These are phyloP conservation scores for Falco concolor DNA, from an alignment of 2,797 vertebrate genomes.

Conservation along the genomic window DNA sequence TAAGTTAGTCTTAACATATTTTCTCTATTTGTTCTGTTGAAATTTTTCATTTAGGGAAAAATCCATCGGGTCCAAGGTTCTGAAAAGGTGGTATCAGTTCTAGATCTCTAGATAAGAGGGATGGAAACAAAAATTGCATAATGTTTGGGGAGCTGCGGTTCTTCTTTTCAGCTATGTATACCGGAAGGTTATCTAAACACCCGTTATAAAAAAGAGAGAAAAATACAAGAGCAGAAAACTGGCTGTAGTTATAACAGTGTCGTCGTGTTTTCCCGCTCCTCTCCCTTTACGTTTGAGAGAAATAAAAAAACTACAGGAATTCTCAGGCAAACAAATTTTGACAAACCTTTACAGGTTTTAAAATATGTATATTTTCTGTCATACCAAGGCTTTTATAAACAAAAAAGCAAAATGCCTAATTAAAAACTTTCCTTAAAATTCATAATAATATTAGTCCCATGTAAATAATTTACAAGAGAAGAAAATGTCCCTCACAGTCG, in stretches of 20 bases:
- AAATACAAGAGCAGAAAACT: not conserved
- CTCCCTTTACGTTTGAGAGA: not conserved
- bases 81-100: not conserved
- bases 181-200: not conserved
- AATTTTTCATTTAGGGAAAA: not conserved
- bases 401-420: not conserved
- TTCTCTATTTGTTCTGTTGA: not conserved
- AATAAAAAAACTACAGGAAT: not conserved
- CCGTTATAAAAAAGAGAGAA: not conserved
- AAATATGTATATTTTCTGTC: not conserved
- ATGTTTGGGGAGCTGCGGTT: not conserved
- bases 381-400: not conserved
- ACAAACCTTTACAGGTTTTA: not conserved
- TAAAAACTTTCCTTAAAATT: not conserved
- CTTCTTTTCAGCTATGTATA: not conserved
- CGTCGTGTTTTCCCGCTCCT: not conserved
- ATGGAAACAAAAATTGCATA: not conserved
- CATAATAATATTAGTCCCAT: not conserved
- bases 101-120: not conserved
- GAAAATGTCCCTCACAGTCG: not conserved
- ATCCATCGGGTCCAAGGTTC: not conserved
- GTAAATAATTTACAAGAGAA: not conserved
- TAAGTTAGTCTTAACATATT: not conserved
- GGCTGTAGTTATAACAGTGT: not conserved
- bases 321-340: not conserved